Conservation (phyloP, 2,888 invertebrate genomes). For the Buathra laborator region DNA sequence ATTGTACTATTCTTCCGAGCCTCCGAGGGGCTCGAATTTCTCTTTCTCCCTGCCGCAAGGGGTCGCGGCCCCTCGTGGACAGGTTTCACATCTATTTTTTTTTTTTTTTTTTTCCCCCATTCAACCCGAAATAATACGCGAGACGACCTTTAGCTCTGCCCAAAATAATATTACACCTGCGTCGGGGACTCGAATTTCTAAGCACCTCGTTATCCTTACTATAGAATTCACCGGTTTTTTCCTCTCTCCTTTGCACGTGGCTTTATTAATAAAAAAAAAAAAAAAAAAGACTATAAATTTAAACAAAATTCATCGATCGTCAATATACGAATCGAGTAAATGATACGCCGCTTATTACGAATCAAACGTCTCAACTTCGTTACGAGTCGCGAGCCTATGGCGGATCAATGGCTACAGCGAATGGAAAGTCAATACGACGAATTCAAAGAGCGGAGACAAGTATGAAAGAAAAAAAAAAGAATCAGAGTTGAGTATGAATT, state of each 20-base stretch:
- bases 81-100: constrained; percentile 56
- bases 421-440: not conserved
- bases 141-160: constrained; percentile 54
- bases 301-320: not conserved
- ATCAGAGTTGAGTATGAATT: not conserved
- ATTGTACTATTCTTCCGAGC: constrained; percentile 54
- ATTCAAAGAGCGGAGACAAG: not conserved
- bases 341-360: not conserved
- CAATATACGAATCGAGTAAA: not conserved
- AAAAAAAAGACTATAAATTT: not conserved
- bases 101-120: constrained; percentile 42
- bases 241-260: not conserved
- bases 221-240: not conserved
- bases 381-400: too few relatives aligned
- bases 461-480: not conserved
- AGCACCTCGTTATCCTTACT: constrained; percentile 45
- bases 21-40: constrained; percentile 57
- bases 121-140: constrained; percentile 60
- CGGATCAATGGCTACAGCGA: too few relatives aligned
- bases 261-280: not conserved
- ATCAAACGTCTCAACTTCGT: too few relatives aligned
- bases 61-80: constrained; percentile 53
- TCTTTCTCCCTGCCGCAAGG: constrained; percentile 44
- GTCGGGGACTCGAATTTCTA: constrained; percentile 64
- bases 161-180: constrained; percentile 71